Base-by-base conservation (phyloP, 2,113 vertebrate genomes). In the Sebastes schlegelii region DNA sequence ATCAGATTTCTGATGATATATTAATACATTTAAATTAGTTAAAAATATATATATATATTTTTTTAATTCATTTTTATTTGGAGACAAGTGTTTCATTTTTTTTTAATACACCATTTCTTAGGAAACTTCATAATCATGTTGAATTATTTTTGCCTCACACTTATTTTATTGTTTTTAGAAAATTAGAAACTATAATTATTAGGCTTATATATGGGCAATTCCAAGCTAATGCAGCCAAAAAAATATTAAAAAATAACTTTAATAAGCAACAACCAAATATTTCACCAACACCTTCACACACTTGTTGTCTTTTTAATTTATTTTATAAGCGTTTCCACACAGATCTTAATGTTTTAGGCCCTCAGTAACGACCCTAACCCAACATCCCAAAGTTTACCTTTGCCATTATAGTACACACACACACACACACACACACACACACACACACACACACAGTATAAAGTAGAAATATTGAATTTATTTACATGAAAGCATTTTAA, bases 361-460 rank as follows among this genome's bases (percentile, higher is more conserved):
- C 10, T 8, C 40, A 21, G 19, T 54, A 19, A 52, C 71, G 76
- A 62, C 61, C 21, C 26, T 77, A 46, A 72, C 45, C 52, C 51
- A 17, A 16, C n/a, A 62, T 69, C 17, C 13, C 23, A 70, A 52
- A 78, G 71, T 89, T 87, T 86, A 85, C 86, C 74, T 73, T 82
- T 79, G 14, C 46, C 70, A 65, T 72, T 72, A 86, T 66, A 72
- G 71, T 51, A 9, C 14, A 40, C 21, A 51, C 52, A 60, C 68
- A 34, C 76, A 21, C 54, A 40, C 76, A 19, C 72, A 75, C 70
- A 66, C 79, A 42, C 74, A 16, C 58, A 46, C 62, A 16, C 48
- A 61, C 70, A 40, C 62, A 75, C 48, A 69, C 85, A 75, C 73
- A 16, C 80, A 77, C 68, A 78, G n/a, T 69, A 19, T 43, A 1